Percentiles rank a stretch among this genome's conserved stretches.
Conservation (phyloP, 2,888 invertebrate genomes). For the Megalurothrips usitatus region DNA sequence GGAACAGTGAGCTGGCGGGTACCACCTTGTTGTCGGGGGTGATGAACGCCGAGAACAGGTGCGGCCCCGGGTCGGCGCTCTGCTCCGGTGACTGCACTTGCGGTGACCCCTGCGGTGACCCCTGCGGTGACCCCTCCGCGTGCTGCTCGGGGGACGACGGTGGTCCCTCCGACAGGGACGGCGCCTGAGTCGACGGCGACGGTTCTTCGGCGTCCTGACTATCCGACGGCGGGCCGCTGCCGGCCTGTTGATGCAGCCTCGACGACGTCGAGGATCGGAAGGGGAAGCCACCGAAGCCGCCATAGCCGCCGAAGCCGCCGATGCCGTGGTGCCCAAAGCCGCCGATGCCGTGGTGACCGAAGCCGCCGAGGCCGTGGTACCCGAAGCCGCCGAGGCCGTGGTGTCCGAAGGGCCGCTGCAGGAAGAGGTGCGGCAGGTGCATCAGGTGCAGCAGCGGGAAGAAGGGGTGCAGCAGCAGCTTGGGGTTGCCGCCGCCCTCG, state of each 20-base stretch:
- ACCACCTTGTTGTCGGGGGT: not conserved
- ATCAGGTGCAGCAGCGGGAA: constrained; percentile 27
- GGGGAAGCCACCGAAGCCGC: constrained; percentile 2
- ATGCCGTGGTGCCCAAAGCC: not conserved
- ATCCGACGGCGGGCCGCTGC: not conserved
- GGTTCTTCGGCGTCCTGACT: no score
- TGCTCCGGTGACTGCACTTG: not conserved
- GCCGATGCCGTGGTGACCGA: constrained; percentile 9
- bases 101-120: not conserved
- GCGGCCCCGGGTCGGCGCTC: not conserved
- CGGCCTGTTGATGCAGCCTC: not conserved
- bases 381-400: constrained; percentile 27
- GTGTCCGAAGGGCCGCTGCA: not conserved
- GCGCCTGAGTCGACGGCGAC: not conserved
- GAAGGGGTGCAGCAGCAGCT: constrained; percentile 21
- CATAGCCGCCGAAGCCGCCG: not conserved
- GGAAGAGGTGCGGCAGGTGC: constrained; percentile 22
- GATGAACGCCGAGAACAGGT: not conserved
- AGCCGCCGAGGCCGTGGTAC: not conserved
- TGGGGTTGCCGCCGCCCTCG: not conserved
- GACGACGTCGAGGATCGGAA: not conserved
- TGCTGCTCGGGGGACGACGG: not conserved
- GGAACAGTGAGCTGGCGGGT: not conserved
- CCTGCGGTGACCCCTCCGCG: not conserved
- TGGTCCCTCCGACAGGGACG: not conserved